Conservation (phyloP, 2,113 vertebrate genomes). For the Albula goreensis region DNA sequence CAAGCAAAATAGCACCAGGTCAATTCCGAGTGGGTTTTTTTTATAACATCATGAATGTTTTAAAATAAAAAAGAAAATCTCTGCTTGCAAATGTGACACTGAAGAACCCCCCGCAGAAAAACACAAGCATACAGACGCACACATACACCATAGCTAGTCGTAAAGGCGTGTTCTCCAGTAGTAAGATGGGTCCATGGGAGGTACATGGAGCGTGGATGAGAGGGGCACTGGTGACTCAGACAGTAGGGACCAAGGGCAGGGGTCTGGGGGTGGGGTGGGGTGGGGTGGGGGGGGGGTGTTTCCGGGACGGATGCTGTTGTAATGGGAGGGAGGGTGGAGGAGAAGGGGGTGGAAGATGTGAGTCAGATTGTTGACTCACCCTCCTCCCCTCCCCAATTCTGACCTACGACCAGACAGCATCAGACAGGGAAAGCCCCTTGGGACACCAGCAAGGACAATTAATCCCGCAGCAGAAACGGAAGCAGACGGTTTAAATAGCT, state of each 20-base stretch:
- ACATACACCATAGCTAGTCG: background rate
- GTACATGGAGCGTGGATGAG: slow-evolving; percentile 19
- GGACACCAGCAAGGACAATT: slow-evolving; percentile 36
- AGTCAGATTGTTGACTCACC: slow-evolving; percentile 55
- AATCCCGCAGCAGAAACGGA: slow-evolving; percentile 36
- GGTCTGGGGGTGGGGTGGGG: slow-evolving; percentile 19
- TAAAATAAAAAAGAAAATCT: background rate
- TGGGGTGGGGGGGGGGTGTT: slow-evolving; percentile 23
- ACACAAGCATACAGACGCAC: background rate
- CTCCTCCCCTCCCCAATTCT: slow-evolving; percentile 32
- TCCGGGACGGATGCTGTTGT: slow-evolving; percentile 20
- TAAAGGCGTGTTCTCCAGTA: background rate
- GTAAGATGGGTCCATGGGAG: background rate
- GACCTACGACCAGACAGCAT: slow-evolving; percentile 25
- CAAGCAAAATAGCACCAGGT: background rate
- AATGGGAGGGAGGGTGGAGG: slow-evolving; percentile 6
- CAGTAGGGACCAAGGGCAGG: background rate
- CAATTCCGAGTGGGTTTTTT: background rate
- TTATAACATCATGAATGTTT: background rate
- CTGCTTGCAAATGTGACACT: background rate
- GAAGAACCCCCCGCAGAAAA: background rate
- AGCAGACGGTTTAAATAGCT: slow-evolving; percentile 40
- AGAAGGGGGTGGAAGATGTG: slow-evolving; percentile 37
- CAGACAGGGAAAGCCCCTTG: slow-evolving; percentile 33
- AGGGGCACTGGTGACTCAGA: slow-evolving; percentile 33